These are phyloP conservation scores for Coracias cyanogaster DNA, from an alignment of 2,797 vertebrate genomes.

Conservation along the genomic window DNA sequence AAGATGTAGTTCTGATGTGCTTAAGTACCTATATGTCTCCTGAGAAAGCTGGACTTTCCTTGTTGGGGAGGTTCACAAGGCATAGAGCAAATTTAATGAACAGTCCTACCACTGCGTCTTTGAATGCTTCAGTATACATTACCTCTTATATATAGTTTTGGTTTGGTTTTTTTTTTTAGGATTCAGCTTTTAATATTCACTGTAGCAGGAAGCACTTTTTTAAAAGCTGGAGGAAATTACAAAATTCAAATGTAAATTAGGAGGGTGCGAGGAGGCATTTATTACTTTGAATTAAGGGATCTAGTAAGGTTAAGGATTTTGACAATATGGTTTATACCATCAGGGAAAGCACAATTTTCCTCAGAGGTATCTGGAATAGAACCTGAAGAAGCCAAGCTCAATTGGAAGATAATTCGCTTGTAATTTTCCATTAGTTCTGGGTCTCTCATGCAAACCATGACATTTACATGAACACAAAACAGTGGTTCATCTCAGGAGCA, in stretches of 20 bases:
- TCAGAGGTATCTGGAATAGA: neutral
- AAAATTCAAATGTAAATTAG: neutral
- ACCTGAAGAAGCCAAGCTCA: neutral
- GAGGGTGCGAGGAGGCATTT: neutral
- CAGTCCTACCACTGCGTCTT: neutral
- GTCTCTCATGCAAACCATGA: neutral
- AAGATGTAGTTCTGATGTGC: neutral
- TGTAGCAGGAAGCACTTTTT: neutral
- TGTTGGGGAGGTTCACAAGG: neutral
- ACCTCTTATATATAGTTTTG: neutral
- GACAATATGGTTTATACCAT: neutral
- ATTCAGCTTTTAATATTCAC: neutral
- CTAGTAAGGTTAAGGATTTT: neutral
- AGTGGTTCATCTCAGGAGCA: neutral
- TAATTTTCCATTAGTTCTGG: neutral
- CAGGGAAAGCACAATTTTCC: neutral
- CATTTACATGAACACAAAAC: rapidly evolving
- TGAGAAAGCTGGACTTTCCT: neutral
- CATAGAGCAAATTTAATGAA: neutral
- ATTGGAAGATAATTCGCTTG: neutral
- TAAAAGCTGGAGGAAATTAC: neutral
- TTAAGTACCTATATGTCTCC: neutral
- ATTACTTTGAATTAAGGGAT: neutral
- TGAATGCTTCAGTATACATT: neutral
- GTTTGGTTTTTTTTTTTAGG: neutral